Conservation (phyloP, 2,888 invertebrate species). For the Scrobipalpa costella region DNA sequence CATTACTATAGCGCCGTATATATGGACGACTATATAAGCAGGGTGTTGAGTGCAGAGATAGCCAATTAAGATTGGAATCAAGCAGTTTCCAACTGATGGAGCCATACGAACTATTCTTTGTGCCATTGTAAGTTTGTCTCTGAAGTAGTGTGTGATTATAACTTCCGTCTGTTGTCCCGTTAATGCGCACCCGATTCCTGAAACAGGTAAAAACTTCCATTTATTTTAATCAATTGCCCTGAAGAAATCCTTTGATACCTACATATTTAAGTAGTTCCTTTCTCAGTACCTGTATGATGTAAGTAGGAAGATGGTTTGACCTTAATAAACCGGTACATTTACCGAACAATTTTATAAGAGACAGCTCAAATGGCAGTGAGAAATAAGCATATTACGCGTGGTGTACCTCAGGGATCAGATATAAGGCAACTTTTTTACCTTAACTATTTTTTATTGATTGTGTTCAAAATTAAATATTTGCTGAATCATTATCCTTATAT, state of each 20-base stretch:
- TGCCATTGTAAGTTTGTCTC: conserved; percentile 76
- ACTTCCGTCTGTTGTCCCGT: conserved; percentile 81
- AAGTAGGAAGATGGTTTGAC: too few species aligned
- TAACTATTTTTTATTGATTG: too few species aligned
- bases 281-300: too few species aligned
- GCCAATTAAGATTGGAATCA: conserved; percentile 76
- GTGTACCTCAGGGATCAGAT: too few species aligned
- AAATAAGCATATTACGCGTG: too few species aligned
- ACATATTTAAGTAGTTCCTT: not conserved
- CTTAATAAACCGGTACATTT: too few species aligned
- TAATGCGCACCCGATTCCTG: conserved; percentile 81
- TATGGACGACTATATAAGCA: conserved; percentile 71
- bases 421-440: too few species aligned
- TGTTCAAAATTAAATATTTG: too few species aligned
- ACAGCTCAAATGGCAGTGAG: too few species aligned
- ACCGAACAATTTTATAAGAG: too few species aligned
- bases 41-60: conserved; percentile 69
- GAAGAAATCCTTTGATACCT: not conserved
- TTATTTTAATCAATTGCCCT: not conserved
- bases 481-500: too few species aligned
- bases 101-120: conserved; percentile 77
- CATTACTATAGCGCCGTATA: conserved; percentile 81
- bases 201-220: conserved; percentile 42
- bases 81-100: conserved; percentile 76
- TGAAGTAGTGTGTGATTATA: conserved; percentile 81